phyloP scores from a whole-genome alignment of 2,888 invertebrate genomes.

The Tachina lurida region DNA sequence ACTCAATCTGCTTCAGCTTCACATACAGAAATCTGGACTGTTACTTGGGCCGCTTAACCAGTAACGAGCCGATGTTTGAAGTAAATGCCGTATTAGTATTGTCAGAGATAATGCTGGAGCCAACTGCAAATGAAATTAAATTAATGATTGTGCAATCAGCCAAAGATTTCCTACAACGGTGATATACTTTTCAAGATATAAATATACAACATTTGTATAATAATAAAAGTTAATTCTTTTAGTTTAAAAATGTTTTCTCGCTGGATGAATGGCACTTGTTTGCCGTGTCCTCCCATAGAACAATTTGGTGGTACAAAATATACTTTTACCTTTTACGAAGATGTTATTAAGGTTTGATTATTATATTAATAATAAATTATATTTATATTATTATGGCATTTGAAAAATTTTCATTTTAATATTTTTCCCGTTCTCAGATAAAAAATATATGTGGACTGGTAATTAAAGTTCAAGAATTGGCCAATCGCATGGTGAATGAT shows the following conservation, averaged over 20 bases:
- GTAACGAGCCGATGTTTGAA: conserved; percentile 88
- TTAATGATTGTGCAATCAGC: conserved; percentile 89
- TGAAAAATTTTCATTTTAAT: background rate
- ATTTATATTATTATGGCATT: background rate
- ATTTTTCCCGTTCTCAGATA: conserved; percentile 84
- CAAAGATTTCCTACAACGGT: conserved; percentile 90
- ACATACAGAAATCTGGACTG: conserved; percentile 88
- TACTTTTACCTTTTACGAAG: conserved; percentile 91
- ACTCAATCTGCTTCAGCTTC: conserved; percentile 82
- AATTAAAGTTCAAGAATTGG: conserved; percentile 87
- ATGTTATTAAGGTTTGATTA: conserved; percentile 86
- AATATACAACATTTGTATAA: background rate
- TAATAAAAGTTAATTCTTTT: conserved; percentile 18
- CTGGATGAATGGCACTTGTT: conserved; percentile 93
- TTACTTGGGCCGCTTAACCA: conserved; percentile 86
- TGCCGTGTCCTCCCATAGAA: conserved; percentile 85
- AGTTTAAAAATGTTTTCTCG: conserved; percentile 90
- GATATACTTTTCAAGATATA: conserved; percentile 33
- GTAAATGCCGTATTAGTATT: conserved; percentile 89
- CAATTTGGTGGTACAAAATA: conserved; percentile 83
- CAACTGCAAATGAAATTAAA: conserved; percentile 90
- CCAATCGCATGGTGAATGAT: conserved; percentile 86
- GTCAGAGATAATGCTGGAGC: conserved; percentile 90
- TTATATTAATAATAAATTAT: too few relatives aligned
- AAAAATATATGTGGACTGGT: conserved; percentile 88